phyloP scores from a whole-genome alignment of 2,797 vertebrate species.

The Pangasius djambal region DNA sequence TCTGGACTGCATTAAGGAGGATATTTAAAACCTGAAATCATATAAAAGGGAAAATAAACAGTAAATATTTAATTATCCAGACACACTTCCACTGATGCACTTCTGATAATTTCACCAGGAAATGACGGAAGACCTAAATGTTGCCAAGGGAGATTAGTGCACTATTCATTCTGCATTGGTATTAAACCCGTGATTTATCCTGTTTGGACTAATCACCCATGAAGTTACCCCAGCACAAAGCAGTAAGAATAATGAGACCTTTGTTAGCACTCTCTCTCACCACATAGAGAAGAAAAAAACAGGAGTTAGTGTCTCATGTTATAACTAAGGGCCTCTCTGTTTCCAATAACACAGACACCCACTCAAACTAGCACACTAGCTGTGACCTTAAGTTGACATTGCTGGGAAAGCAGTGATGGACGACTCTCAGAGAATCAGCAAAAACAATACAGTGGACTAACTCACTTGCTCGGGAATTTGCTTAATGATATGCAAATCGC shows the following conservation, averaged over 20 bases:
- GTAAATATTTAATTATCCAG: not conserved
- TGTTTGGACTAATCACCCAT: constrained; percentile 59
- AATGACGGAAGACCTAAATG: constrained; percentile 48
- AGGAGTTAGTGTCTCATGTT: constrained; percentile 51
- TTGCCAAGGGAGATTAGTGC: constrained; percentile 50
- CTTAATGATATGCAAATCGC: constrained; percentile 48
- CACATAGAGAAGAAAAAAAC: constrained; percentile 48
- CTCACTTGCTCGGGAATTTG: constrained; percentile 33
- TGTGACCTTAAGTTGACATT: constrained; percentile 61
- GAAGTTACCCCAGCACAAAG: constrained; percentile 60
- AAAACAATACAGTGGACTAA: constrained; percentile 39
- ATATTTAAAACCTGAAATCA: not conserved
- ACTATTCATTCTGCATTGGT: constrained; percentile 54
- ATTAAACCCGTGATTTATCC: constrained; percentile 66
- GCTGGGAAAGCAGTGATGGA: constrained; percentile 56
- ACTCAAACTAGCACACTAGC: constrained; percentile 61
- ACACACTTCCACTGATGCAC: constrained; percentile 31
- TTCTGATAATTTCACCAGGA: constrained; percentile 32
- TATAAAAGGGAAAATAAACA: not conserved
- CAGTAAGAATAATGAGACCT: constrained; percentile 70
- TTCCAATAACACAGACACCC: constrained; percentile 71
- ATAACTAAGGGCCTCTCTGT: constrained; percentile 70
- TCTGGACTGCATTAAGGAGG: not conserved
- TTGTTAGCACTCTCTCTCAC: constrained; percentile 68
- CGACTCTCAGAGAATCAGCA: constrained; percentile 13